These are phyloP conservation scores for Hydrozoanthus gracilis DNA, from an alignment of 92 coral and sea anemone genomes.

Conservation along the genomic window DNA sequence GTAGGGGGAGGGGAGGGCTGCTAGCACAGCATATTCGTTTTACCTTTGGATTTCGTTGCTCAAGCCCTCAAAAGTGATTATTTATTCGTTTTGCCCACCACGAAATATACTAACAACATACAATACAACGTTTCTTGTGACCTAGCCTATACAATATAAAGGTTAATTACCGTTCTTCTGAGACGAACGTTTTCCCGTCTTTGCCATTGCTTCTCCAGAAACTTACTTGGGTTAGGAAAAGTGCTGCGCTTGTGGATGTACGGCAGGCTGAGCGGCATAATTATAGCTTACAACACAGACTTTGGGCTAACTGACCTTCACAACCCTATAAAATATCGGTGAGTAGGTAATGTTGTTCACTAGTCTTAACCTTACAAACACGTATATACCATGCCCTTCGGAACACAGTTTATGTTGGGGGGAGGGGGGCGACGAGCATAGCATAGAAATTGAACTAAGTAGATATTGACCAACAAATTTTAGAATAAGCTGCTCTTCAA, in stretches of 20 bases:
- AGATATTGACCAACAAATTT: no score
- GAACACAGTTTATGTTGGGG: background rate
- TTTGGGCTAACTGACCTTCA: background rate
- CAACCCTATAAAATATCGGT: background rate
- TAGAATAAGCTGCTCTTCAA: no score
- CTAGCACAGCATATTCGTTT: no score
- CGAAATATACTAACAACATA: no score
- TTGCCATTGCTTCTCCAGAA: constrained; percentile 77
- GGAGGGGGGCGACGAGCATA: background rate
- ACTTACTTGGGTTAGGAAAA: constrained; percentile 82
- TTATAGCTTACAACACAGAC: background rate
- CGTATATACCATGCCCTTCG: no score
- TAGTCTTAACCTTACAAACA: background rate
- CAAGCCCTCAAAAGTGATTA: no score
- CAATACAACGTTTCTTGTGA: no score
- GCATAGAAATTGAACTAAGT: no score
- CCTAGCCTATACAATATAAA: background rate
- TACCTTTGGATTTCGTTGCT: no score
- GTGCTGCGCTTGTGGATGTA: constrained; percentile 74
- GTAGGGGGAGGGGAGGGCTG: no score
- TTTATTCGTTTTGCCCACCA: no score
- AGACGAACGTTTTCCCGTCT: constrained; percentile 60
- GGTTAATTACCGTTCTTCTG: constrained; percentile 61
- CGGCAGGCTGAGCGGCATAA: background rate
- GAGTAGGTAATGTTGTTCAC: no score